phyloP scores from a whole-genome alignment of 2,113 vertebrate species.

The Scortum barcoo region DNA sequence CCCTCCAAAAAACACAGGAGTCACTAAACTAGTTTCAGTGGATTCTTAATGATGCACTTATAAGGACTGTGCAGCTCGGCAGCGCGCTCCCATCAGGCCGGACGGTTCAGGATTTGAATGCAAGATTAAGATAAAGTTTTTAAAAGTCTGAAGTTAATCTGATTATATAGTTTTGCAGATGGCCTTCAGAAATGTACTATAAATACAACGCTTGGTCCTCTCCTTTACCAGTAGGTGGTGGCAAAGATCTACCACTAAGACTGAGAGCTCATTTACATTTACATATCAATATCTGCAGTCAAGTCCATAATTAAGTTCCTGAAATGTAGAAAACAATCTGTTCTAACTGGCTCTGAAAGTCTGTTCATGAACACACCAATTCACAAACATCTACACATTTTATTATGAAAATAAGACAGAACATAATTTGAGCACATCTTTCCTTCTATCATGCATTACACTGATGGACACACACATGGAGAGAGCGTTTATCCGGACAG shows the following conservation, averaged over 20 bases:
- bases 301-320: too few relatives aligned
- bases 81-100: background rate
- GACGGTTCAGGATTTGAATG: background rate
- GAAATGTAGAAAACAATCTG: too few relatives aligned
- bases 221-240: constrained; percentile 34
- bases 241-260: constrained; percentile 14
- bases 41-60: constrained; percentile 34
- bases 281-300: background rate
- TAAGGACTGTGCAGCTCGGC: constrained; percentile 35
- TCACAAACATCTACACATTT: constrained; percentile 76
- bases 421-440: constrained; percentile 76
- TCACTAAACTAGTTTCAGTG: background rate
- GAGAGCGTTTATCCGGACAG: background rate
- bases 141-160: background rate
- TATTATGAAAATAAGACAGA: constrained; percentile 87
- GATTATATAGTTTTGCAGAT: too few relatives aligned
- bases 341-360: background rate
- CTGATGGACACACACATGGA: constrained; percentile 64
- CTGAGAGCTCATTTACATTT: background rate
- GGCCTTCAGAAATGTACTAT: background rate
- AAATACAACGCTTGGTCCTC: background rate
- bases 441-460: constrained; percentile 79
- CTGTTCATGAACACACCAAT: constrained; percentile 10
- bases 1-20: constrained; percentile 3
- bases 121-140: background rate